Conservation (phyloP, 2,113 vertebrate species). For the Pachyramphus minor region DNA sequence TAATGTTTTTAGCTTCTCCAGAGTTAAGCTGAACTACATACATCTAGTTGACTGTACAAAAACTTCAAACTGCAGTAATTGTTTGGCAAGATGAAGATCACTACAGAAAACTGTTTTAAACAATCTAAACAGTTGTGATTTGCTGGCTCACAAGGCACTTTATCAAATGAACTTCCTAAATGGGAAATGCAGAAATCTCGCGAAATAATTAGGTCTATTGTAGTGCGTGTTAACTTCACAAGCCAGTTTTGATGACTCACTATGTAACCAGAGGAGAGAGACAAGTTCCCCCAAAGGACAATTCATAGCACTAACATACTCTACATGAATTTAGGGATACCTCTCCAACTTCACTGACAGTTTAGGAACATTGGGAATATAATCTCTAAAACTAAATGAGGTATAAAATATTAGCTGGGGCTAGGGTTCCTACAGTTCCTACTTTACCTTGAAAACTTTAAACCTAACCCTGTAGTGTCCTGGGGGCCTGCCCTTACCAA, state of each 20-base stretch:
- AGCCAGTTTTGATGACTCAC: neutral
- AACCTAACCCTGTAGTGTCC: constrained; percentile 55
- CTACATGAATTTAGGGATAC: neutral
- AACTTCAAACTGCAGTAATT: neutral
- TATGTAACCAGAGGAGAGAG: neutral
- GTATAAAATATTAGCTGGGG: neutral
- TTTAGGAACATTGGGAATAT: neutral
- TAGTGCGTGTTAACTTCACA: neutral
- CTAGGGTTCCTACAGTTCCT: neutral
- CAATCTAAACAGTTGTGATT: neutral
- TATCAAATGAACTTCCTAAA: constrained; percentile 10
- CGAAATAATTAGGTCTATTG: neutral
- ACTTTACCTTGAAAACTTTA: constrained; percentile 22
- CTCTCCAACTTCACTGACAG: neutral
- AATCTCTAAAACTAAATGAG: neutral
- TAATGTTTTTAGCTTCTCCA: neutral
- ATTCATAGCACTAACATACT: neutral
- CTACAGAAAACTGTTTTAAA: neutral
- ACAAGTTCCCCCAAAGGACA: neutral
- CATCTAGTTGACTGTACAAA: neutral
- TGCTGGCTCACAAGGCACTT: neutral
- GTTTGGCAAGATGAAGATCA: neutral
- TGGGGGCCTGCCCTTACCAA: neutral
- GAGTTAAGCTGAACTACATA: neutral
- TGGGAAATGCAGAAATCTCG: neutral